A percentile compares a stretch with the other conserved stretches of the same genome.
These are phyloP conservation scores for Styela plicata DNA, from an alignment of 23 tunicate genomes.

Conservation along the genomic window DNA sequence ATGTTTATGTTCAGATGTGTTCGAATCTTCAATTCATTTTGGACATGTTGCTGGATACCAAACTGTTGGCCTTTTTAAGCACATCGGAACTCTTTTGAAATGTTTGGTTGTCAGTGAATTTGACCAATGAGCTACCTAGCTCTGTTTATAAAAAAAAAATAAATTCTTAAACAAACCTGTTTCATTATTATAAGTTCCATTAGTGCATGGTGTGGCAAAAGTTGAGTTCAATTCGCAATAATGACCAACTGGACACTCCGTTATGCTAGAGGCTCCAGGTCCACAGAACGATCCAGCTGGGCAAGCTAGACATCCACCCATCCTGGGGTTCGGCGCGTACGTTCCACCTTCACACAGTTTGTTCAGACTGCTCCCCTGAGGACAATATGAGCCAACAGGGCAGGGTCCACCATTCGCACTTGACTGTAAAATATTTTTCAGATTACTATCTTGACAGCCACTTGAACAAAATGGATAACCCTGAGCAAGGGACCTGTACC, in stretches of 20 bases:
- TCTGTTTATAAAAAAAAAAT: too few relatives aligned
- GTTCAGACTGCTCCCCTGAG: slow-evolving; percentile 35
- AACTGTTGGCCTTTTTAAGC: too few relatives aligned
- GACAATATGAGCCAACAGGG: slow-evolving; percentile 76
- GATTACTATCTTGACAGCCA: too few relatives aligned
- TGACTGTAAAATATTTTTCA: slow-evolving; percentile 29
- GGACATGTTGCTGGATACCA: too few relatives aligned
- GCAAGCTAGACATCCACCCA: slow-evolving; percentile 45
- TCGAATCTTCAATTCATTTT: too few relatives aligned
- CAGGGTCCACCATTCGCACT: slow-evolving; percentile 77
- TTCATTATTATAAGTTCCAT: slow-evolving; percentile 84
- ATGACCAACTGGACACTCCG: slow-evolving; percentile 65
- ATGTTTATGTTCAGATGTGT: too few relatives aligned
- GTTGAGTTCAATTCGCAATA: slow-evolving; percentile 58
- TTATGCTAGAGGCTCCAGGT: slow-evolving; percentile 36
- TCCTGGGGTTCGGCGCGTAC: slow-evolving; percentile 46
- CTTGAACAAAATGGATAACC: too few relatives aligned
- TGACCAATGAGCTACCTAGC: too few relatives aligned
- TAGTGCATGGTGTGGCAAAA: slow-evolving; percentile 50
- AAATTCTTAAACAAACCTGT: slow-evolving; percentile 80
- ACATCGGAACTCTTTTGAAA: too few relatives aligned
- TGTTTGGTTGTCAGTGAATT: too few relatives aligned
- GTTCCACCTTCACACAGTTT: slow-evolving; percentile 60
- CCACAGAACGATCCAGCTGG: slow-evolving; percentile 84
- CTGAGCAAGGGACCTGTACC: too few relatives aligned